A percentile compares a stretch with the other conserved stretches of the same genome.
Conservation (phyloP, 2,797 vertebrate species). For the Brachymystax lenok region DNA sequence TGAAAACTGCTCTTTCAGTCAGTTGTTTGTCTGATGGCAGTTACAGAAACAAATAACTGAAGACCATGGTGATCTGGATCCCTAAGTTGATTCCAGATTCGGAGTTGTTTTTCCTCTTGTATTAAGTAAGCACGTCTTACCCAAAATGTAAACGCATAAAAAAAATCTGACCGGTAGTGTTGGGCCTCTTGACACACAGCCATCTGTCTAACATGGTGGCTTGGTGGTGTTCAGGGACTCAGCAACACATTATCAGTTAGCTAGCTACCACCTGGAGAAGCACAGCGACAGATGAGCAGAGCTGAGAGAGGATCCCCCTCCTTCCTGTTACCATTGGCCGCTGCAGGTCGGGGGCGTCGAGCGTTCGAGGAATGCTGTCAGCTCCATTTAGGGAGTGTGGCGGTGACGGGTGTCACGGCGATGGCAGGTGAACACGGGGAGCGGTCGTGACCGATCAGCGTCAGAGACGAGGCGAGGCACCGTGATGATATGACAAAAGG, state of each 20-base stretch:
- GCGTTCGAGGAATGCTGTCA: conserved; percentile 44
- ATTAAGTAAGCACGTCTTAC: conserved; percentile 27
- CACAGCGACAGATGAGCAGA: conserved; percentile 25
- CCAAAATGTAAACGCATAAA: conserved; percentile 52
- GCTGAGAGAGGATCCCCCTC: conserved; percentile 9
- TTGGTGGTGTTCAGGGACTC: conserved; percentile 41
- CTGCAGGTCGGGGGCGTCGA: conserved; percentile 36
- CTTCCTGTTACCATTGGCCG: conserved; percentile 25
- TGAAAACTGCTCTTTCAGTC: not conserved
- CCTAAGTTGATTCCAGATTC: conserved; percentile 27
- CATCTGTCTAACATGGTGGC: conserved; percentile 62
- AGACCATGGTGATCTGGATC: conserved; percentile 23
- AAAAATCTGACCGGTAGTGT: conserved; percentile 50
- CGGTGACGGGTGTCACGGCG: conserved; percentile 35
- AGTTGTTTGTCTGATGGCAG: not conserved
- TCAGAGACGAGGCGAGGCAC: conserved; percentile 1
- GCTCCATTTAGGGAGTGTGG: conserved; percentile 31
- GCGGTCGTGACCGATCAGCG: conserved; percentile 14
- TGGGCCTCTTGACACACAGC: conserved; percentile 49
- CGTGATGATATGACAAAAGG: not conserved
- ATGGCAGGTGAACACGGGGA: not conserved
- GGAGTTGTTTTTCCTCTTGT: not conserved
- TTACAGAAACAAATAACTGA: conserved; percentile 13
- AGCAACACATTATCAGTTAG: conserved; percentile 31
- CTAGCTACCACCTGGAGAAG: conserved; percentile 59